A percentile compares a stretch with the other conserved stretches of the same genome.
Evolutionary conservation across 2,888 invertebrate genomes (phyloP).

Genomic region (Perdita meconis): DNA sequence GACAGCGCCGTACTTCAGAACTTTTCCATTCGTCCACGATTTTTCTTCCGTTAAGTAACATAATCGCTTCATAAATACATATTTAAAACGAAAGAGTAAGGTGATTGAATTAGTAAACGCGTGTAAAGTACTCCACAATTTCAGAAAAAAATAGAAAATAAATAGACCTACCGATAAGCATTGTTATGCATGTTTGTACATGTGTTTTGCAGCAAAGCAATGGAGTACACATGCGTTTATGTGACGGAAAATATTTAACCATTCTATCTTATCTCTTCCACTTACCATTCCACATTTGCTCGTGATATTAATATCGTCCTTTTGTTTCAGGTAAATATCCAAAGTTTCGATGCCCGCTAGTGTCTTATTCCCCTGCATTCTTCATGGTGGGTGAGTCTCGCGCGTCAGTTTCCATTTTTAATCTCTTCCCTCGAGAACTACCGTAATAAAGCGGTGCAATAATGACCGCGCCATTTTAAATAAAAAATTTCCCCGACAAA

Average conservation of each 20-base stretch:
- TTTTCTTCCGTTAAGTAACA: no score
- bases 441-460: neutral
- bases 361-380: neutral
- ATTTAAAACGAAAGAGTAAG: no score
- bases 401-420: conserved; percentile 2
- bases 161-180: no score
- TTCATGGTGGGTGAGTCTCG: conserved; percentile 47
- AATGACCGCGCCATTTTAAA: neutral
- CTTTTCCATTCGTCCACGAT: no score
- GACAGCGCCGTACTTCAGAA: no score
- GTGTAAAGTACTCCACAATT: no score
- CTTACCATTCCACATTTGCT: conserved; percentile 23
- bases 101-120: no score
- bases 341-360: conserved; percentile 11
- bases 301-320: conserved; percentile 31
- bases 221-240: conserved; percentile 38
- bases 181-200: no score
- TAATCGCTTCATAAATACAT: no score
- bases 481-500: neutral
- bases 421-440: neutral
- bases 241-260: conserved; percentile 22
- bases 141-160: no score
- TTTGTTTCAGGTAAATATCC: conserved; percentile 68
- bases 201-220: neutral
- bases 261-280: conserved; percentile 1